Evolutionary conservation across 2,113 vertebrate species (phyloP), one percentile per base, ranked within the genome.

Genomic region (Phylloscopus trochiloides): DNA sequence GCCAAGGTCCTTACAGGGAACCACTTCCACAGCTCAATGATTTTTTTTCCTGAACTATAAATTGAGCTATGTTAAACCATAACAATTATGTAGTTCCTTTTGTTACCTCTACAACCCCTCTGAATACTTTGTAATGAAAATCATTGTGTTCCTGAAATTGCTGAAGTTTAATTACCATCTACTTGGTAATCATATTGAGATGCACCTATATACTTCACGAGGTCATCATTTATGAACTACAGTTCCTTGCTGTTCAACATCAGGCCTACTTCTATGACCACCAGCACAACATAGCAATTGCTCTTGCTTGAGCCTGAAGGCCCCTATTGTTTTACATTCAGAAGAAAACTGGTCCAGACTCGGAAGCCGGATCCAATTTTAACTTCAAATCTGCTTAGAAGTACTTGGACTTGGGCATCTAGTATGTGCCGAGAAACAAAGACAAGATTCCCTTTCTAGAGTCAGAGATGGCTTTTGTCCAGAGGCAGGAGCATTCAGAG

Each of bases 81-180:
- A 3, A 61, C 58, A 38, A 36, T 36, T 61, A 86, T 47, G 9
- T 47, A 51, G 45, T 80, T 83, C 63, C 36, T 36, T 36, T 36
- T 36, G 36, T 36, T 36, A 9, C 36, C 36, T 36, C 58, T 92
- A 62, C 70, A 94, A 50, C 29, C 29, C 36, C 34, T 54, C 59
- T 26, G 66, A 90, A 90, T 70, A 70, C 17, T 63, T 31, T 76
- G 10, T 50, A 76, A 83, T 83, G 71, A 55, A 63, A 70, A 90
- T 76, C 28, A 83, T 43, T 83, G 21, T 83, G 88, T 76, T 83
- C 71, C 55, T 76, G 71, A 76, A 90, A 83, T 83, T 70, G 71
- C 63, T 76, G 79, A 76, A 83, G 71, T 76, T 90, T 90, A 83
- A 90, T 90, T 83, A 50, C 34, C 17, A 36, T 83, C 55, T 50